A percentile compares a stretch with the other conserved stretches of the same genome.
Evolutionary conservation across 2,113 vertebrate genomes (phyloP).

Genomic region (Stigmatopora nigra): DNA sequence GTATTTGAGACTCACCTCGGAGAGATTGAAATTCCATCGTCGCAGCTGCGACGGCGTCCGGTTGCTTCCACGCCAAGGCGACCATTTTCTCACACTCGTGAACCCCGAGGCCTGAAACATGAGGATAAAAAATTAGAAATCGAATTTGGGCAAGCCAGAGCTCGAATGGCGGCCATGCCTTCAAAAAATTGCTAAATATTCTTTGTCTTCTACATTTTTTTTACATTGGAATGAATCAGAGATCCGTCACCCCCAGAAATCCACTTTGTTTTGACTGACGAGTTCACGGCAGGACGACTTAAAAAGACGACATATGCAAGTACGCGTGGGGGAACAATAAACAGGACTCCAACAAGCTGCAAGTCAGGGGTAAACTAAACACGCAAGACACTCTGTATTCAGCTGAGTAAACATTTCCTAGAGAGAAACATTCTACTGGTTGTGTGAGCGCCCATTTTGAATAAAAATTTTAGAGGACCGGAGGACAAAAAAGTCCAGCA

Average conservation of each 20-base stretch:
- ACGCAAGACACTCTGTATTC: not conserved
- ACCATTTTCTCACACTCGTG: constrained; percentile 24
- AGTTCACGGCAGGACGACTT: constrained; percentile 44
- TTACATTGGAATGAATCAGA: constrained; percentile 15
- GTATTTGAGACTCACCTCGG: constrained; percentile 41
- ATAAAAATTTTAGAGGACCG: too few relatives aligned
- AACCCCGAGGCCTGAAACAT: constrained; percentile 34
- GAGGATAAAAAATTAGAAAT: constrained; percentile 34
- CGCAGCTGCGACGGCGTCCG: constrained; percentile 52
- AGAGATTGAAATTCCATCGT: constrained; percentile 50
- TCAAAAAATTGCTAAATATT: too few relatives aligned
- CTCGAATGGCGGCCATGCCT: not conserved
- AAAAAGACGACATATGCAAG: constrained; percentile 31
- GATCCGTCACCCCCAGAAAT: constrained; percentile 20
- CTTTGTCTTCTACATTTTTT: constrained; percentile 5
- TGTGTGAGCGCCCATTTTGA: not conserved
- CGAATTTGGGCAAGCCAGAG: constrained; percentile 12
- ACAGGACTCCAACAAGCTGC: constrained; percentile 24
- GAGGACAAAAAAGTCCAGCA: too few relatives aligned
- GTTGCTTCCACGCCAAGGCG: constrained; percentile 7
- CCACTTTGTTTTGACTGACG: constrained; percentile 23
- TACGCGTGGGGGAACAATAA: constrained; percentile 38
- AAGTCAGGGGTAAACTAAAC: not conserved
- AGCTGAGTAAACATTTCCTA: not conserved
- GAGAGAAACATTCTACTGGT: not conserved